Evolutionary conservation across 2,113 vertebrate genomes (phyloP), one percentile per base, ranked within the genome.

Genomic region (Hippopotamus amphibius): DNA sequence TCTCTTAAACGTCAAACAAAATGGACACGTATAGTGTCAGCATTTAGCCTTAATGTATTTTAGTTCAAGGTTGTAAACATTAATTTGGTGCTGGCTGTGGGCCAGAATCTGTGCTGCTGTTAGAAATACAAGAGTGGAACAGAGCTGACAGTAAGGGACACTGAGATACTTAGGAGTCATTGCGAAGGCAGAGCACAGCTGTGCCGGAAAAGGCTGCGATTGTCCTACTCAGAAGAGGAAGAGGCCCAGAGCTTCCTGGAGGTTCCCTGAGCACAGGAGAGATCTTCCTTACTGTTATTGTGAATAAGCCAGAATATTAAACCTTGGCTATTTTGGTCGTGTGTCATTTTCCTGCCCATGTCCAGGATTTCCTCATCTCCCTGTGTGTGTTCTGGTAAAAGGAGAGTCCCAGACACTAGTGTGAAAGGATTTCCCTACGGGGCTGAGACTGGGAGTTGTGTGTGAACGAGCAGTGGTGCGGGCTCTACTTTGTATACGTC

Each of bases 311-410:
- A 2, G 0, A n/a, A 19, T 7, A 10, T 22, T 21, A 30, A 48
- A 19, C 77, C n/a, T 43, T 1, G 66, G 12, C 76, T 88, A 0
- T 57, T 14, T 33, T 19, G 48, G 63, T 59, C 33, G 0, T 86
- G 81, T 59, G 86, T 90, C 81, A 15, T 72, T 69, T 91, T 63
- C 89, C 95, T 89, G 66, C 30, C 63, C 12, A 12, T 10, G 79
- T 22, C 30, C 93, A 83, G 86, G 96, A 93, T 93, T 89, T 96
- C 96, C 95, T 96, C 50, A 26, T 57, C 14, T 22, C 68, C 71
- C 85, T 4, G 9, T 24, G 22, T 16, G 28, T 17, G 77, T 46
- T 21, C 71, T 91, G 72, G 82, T 93, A 82, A 89, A 79, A 95
- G 41, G 37, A 28, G 76, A 24, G n/a, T 21, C 80, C n/a, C 11